A percentile compares a stretch with the other conserved stretches of the same genome.
These are phyloP conservation scores for Drosophila neocordata DNA, from an alignment of 1,140 invertebrate species.

Conservation along the genomic window DNA sequence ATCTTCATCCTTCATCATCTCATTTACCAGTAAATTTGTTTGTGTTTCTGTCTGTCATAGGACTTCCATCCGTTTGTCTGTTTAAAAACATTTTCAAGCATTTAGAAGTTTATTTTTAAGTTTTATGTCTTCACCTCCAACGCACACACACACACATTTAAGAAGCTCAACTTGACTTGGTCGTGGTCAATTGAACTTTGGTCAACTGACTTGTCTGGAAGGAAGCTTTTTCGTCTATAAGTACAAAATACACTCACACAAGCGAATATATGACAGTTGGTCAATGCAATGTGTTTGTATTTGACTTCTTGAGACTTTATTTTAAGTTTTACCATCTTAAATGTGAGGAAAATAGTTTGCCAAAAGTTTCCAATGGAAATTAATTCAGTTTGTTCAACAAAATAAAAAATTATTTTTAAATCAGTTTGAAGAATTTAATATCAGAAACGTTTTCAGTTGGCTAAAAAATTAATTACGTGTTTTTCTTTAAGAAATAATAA, in stretches of 20 bases:
- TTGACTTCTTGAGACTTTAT: conserved; percentile 8
- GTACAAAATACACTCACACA: background rate
- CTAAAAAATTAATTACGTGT: too few relatives aligned
- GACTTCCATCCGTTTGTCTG: conserved; percentile 42
- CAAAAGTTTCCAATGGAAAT: conserved; percentile 36
- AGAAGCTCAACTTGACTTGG: conserved; percentile 14
- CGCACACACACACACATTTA: conserved; percentile 3
- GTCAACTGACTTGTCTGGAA: conserved; percentile 12
- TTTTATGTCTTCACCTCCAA: conserved; percentile 33
- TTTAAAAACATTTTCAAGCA: conserved; percentile 42
- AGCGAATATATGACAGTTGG: conserved; percentile 31
- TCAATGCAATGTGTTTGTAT: conserved; percentile 37
- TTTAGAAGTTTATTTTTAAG: conserved; percentile 56
- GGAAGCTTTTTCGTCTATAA: background rate
- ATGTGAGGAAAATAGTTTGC: background rate
- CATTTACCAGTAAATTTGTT: conserved; percentile 51
- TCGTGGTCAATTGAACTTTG: conserved; percentile 42
- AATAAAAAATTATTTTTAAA: background rate
- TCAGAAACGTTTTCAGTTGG: background rate
- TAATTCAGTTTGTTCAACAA: conserved; percentile 23
- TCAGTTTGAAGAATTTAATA: background rate
- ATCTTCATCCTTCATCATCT: conserved; percentile 48
- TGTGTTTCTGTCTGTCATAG: conserved; percentile 36
- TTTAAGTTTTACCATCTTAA: conserved; percentile 27
- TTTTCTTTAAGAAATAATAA: too few relatives aligned